Base-by-base conservation (phyloP, 2,888 invertebrate species). In the Bhutanitis thaidina region DNA sequence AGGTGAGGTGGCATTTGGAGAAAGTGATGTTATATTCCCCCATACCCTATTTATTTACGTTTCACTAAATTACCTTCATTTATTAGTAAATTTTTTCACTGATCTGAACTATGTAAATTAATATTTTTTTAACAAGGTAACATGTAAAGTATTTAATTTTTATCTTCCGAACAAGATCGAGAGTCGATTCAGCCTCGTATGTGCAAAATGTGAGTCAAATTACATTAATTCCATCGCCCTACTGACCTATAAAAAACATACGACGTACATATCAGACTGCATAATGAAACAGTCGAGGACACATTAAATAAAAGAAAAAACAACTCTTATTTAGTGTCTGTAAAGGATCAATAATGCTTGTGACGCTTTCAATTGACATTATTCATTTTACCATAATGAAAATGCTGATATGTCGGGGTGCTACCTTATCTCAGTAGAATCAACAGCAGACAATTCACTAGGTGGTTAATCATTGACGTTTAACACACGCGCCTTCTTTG, bases 401-500 rank as follows among this genome's bases (percentile, higher is more conserved):
- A 45, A 50, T 16, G 35, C 15, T 40, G 40, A 44, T 39, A 34
- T 29, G 25, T 45, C 27, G 7, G 44, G 32, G 14, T 15, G 38
- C 7, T 29, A 34, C 32, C 13, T 50, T 45, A 40, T 45, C 40
- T 29, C 29, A 34, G 34, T 35, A 35, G 8, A 16, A 50, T 50
- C 40, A n/a, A 36, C 43, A 34, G n/a, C 30, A 43, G 44, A 20
- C 27, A 40, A 40, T 44, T 44, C 40, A 39, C 29, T 40, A 45
- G 50, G 34, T 16, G 27, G 32, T 50, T 35, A 44, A 50, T 44
- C 35, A 50, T 44, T 15, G 16, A 15, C 27, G 10, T 16, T 50
- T 44, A 43, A 44, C 32, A 13, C 14, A 4, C 53, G 52, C 55
- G 54, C 43, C 53, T 55, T 55, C 59, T 61, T 61, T 59, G 59